These are phyloP conservation scores for Chiroxiphia lanceolata DNA, from an alignment of 2,797 vertebrate genomes.

Conservation along the genomic window DNA sequence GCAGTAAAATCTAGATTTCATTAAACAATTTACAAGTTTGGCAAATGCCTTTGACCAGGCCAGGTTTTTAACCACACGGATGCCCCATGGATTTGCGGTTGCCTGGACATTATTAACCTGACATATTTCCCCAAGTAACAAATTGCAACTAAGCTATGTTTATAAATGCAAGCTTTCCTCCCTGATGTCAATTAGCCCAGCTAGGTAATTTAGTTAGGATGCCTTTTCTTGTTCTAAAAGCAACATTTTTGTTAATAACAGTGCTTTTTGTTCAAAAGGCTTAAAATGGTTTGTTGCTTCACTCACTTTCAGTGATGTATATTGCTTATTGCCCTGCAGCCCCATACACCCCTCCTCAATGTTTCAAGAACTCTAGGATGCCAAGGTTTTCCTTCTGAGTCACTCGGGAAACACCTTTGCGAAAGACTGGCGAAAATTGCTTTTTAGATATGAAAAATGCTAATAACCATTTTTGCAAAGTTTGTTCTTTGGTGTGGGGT, in stretches of 20 bases:
- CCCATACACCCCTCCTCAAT: not conserved
- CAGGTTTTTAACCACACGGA: not conserved
- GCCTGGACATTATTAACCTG: not conserved
- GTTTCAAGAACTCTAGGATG: not conserved
- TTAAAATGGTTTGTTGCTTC: not conserved
- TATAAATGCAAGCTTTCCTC: not conserved
- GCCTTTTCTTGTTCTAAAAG: not conserved
- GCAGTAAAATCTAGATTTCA: not conserved
- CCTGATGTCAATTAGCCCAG: not conserved
- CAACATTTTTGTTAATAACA: not conserved
- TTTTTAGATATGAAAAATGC: not conserved
- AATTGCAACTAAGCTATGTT: not conserved
- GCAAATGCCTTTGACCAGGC: not conserved
- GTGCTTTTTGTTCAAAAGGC: not conserved
- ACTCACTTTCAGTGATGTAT: not conserved
- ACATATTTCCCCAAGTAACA: not conserved
- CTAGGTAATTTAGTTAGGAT: not conserved
- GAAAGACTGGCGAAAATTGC: not conserved
- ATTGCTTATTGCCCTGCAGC: not conserved
- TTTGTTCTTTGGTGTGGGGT: not conserved
- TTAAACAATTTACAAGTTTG: not conserved
- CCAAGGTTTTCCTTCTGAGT: not conserved
- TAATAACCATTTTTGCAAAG: not conserved
- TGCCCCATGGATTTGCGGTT: rapidly evolving
- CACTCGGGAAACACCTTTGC: not conserved